Percentiles rank a stretch among this genome's conserved stretches.
phyloP scores from a whole-genome alignment of 2,113 vertebrate genomes.

The Caretta caretta region DNA sequence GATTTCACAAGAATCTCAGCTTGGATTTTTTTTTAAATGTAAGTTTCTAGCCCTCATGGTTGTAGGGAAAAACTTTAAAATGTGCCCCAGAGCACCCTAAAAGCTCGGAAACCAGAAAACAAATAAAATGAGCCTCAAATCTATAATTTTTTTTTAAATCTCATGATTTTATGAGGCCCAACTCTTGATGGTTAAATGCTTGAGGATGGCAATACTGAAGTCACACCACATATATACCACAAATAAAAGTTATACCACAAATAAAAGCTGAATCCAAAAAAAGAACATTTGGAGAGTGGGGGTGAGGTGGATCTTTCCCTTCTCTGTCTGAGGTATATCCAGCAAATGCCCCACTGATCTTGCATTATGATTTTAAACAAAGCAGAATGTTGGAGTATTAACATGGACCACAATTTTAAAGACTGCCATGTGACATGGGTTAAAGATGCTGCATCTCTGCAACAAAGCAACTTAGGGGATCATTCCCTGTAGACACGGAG shows the following conservation, averaged over 20 bases:
- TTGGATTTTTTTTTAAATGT: not conserved
- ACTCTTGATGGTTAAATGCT: not conserved
- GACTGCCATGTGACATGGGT: not conserved
- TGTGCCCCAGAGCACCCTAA: not conserved
- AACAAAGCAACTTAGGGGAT: not conserved
- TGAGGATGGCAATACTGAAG: not conserved
- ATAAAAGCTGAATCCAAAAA: not conserved
- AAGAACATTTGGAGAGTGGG: no score
- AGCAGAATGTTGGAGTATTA: not conserved
- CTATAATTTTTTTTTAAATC: not conserved
- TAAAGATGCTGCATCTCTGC: not conserved
- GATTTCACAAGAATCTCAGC: not conserved
- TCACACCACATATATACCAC: fast-evolving
- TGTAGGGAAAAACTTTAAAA: not conserved
- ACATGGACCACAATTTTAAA: not conserved
- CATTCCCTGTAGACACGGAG: not conserved
- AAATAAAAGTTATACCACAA: fast-evolving
- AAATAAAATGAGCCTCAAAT: not conserved
- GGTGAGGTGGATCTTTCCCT: fast-evolving
- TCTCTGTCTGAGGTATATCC: not conserved
- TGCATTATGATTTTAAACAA: not conserved
- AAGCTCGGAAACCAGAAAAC: not conserved
- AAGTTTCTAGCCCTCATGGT: not conserved
- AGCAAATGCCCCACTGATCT: not conserved
- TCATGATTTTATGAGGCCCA: not conserved